Conservation (phyloP, 2,888 invertebrate genomes). For the Adelognathus sp. region DNA sequence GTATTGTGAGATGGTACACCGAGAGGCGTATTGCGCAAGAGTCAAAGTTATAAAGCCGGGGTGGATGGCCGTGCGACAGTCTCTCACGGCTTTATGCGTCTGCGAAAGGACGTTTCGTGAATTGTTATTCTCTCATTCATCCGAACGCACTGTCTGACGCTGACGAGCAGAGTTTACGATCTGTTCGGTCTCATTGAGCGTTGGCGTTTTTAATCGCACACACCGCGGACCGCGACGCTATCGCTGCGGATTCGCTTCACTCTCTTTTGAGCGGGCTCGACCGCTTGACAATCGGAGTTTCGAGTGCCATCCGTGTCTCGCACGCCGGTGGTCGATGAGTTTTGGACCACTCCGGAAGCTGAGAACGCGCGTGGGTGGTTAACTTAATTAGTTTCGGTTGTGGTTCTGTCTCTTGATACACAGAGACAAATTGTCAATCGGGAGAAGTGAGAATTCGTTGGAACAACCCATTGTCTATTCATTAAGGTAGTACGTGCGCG, state of each 20-base stretch:
- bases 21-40: slow-evolving; percentile 67
- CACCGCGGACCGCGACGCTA: background rate
- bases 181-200: slow-evolving; percentile 49
- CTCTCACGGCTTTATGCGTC: slow-evolving; percentile 36
- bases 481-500: too few relatives aligned
- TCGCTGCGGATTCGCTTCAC: background rate
- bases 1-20: background rate
- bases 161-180: slow-evolving; percentile 11
- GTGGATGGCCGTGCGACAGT: slow-evolving; percentile 58
- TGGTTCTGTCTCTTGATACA: too few relatives aligned
- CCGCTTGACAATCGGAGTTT: background rate
- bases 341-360: background rate
- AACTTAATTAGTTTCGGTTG: background rate
- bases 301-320: background rate
- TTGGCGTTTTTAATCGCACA: slow-evolving; percentile 53
- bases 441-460: too few relatives aligned
- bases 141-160: slow-evolving; percentile 8
- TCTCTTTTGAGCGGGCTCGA: background rate
- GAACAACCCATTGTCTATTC: too few relatives aligned
- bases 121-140: slow-evolving; percentile 40
- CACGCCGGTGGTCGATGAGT: background rate
- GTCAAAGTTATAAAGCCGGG: slow-evolving; percentile 62
- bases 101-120: slow-evolving; percentile 22
- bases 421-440: too few relatives aligned
- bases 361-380: background rate